A percentile compares a stretch with the other conserved stretches of the same genome.
Evolutionary conservation across 2,797 vertebrate species (phyloP).

Genomic region (Periparus ater): DNA sequence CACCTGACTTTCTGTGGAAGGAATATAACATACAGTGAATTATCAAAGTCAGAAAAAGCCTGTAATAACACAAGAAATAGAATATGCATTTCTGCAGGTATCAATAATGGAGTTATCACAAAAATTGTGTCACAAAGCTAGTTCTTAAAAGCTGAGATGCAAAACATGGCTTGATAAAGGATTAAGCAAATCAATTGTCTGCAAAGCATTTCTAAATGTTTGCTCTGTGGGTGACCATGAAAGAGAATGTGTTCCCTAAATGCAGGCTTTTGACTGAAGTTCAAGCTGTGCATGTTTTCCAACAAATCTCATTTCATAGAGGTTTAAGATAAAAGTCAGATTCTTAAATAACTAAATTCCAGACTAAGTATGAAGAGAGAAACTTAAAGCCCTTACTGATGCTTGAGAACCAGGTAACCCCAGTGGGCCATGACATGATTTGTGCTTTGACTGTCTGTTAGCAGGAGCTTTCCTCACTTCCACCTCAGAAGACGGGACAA

Average conservation of each 20-base stretch:
- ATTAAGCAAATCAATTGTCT: background rate
- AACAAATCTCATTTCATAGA: background rate
- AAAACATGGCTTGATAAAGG: background rate
- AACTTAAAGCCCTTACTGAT: background rate
- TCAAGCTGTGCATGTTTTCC: background rate
- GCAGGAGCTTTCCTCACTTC: background rate
- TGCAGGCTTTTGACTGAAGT: background rate
- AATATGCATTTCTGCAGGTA: background rate
- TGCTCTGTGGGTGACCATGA: background rate
- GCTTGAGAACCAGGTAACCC: background rate
- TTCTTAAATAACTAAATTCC: background rate
- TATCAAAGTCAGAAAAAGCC: background rate
- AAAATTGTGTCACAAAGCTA: background rate
- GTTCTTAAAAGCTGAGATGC: background rate
- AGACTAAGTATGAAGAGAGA: background rate
- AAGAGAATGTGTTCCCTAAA: background rate
- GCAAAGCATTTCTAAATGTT: background rate
- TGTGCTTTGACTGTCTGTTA: background rate
- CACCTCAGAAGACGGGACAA: background rate
- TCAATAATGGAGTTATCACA: background rate
- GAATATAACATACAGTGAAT: background rate
- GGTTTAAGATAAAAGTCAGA: background rate
- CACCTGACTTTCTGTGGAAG: conserved; percentile 32
- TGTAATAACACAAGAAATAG: background rate
- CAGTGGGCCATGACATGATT: background rate